These are phyloP conservation scores for Corythoichthys haematopterus DNA, from an alignment of 2,113 vertebrate genomes.

Conservation along the genomic window DNA sequence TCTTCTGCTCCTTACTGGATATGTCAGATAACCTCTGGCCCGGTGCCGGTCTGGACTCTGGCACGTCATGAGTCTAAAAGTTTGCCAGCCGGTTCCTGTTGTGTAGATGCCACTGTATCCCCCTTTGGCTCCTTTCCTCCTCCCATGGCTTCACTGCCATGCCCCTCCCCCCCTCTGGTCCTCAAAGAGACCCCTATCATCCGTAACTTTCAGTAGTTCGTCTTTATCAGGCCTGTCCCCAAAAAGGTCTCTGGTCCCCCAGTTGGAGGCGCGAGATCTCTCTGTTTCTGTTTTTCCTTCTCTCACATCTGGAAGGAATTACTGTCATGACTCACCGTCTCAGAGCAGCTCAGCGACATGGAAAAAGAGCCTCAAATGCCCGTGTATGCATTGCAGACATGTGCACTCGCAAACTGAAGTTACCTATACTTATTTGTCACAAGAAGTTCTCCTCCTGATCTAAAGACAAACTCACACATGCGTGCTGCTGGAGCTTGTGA, in stretches of 20 bases:
- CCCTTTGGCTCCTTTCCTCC: constrained; percentile 24
- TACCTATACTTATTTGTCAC: neutral
- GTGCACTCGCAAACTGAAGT: neutral
- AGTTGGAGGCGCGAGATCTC: constrained; percentile 3
- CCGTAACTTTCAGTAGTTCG: constrained; percentile 31
- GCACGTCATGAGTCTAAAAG: constrained; percentile 16
- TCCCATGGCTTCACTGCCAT: neutral
- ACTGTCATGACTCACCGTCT: constrained; percentile 69
- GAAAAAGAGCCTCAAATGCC: constrained; percentile 59
- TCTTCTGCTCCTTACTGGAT: too few relatives aligned
- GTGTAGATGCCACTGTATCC: constrained; percentile 47
- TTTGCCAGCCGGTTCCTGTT: constrained; percentile 27
- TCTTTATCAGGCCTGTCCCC: constrained; percentile 37
- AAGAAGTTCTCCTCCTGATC: neutral
- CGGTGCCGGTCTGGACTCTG: neutral
- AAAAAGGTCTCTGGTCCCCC: constrained; percentile 22
- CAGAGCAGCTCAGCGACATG: constrained; percentile 55
- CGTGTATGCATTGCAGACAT: constrained; percentile 6
- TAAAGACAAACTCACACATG: constrained; percentile 79
- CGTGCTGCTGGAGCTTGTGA: constrained; percentile 86
- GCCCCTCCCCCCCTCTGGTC: constrained; percentile 28
- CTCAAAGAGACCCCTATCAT: constrained; percentile 56
- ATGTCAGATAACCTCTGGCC: neutral
- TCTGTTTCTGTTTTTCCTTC: constrained; percentile 34
- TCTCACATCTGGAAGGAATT: constrained; percentile 75